Base-by-base conservation (phyloP, 2,888 invertebrate genomes). In the Phorcus lineatus region DNA sequence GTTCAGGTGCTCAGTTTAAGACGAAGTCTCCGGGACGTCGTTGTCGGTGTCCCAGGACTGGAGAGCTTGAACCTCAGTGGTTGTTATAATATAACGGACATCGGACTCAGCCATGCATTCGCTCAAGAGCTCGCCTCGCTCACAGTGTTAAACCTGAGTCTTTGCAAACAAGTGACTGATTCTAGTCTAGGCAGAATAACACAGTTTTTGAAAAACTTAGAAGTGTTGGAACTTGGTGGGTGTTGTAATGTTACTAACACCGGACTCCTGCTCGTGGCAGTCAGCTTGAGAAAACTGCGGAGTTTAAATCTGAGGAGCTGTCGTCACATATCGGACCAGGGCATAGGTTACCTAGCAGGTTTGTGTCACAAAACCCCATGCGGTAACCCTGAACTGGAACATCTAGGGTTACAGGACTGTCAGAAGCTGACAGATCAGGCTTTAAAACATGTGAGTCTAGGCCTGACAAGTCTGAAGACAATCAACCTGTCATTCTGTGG, bases 121-220 rank as follows among this genome's bases (percentile, higher is more conserved):
- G 95, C 95, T 70, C 87, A 89, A 55, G 96, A 97, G 86, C 94
- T 96, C 85, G 96, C 96, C 77, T 95, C 96, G 53, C 94, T 98
- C 78, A 96, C 96, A 84, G 95, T 96, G 87, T 94, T 98, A 84
- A 97, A 98, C 93, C 94, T 98, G 78, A 97, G 97, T 70, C 94
- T 98, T 81, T 98, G 98, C 94, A 98, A 98, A 93, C 98, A 98
- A 94, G 96, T 98, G 82, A 97, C 97, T n/a, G 98, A 98, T 93
- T 96, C 96, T 40, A 96, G 97, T 77, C 94, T 98, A 36, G 96
- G 96, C 22, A 94, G 96, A 90, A 97, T 98, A 93, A 96, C 97
- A 66, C 96, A 96, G 92, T 96, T 95, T 90, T 94, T 97, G 75
- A 96, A 89, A 93, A 97, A 97, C 93, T 94, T 98, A 82, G 97